Percentiles rank a stretch among this genome's conserved stretches.
These are phyloP conservation scores for Lasioglossum marginatum DNA, from an alignment of 2,888 invertebrate species.

Conservation along the genomic window DNA sequence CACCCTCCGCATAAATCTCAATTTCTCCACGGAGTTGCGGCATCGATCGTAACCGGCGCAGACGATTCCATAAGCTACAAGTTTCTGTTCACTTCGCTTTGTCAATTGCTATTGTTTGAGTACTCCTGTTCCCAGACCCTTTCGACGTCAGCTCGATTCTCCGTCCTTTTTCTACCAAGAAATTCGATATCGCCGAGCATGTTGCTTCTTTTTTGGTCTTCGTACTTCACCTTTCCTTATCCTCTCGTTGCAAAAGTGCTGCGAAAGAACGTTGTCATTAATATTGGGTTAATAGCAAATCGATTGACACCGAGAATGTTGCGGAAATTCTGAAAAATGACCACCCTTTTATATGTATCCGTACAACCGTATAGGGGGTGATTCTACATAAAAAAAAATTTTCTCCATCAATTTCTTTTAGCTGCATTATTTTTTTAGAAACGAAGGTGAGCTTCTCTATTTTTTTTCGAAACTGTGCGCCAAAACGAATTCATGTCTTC, in stretches of 20 bases:
- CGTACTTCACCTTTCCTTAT: not conserved
- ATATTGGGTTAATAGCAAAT: not conserved
- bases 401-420: no score
- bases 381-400: no score
- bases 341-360: not conserved
- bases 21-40: conserved; percentile 47
- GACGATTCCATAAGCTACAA: conserved; percentile 29
- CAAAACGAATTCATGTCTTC: no score
- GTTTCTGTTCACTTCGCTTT: conserved; percentile 34
- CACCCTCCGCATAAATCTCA: conserved; percentile 62
- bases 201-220: conserved; percentile 16
- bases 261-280: not conserved
- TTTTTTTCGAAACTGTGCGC: no score
- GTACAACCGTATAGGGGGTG: no score
- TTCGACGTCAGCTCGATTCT: conserved; percentile 13
- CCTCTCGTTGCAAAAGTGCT: not conserved
- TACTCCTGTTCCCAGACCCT: conserved; percentile 15
- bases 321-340: not conserved
- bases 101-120: conserved; percentile 54
- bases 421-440: no score
- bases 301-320: not conserved
- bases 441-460: no score
- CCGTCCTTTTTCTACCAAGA: conserved; percentile 9
- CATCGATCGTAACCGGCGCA: conserved; percentile 38
- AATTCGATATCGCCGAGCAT: conserved; percentile 28